Conservation (phyloP, 2,113 vertebrate genomes). For the Lanius collurio region DNA sequence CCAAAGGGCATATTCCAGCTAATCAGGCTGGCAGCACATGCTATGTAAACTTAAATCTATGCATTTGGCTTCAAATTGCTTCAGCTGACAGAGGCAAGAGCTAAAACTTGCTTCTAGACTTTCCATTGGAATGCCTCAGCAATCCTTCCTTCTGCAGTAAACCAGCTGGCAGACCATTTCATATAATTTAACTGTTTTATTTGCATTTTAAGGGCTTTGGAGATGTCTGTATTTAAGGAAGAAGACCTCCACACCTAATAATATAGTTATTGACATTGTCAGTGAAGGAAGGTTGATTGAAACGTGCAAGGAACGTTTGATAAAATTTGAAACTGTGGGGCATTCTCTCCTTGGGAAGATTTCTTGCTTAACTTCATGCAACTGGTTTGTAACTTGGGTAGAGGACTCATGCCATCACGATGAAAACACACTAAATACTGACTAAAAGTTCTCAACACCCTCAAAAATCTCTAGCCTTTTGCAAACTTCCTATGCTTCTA, state of each 20-base stretch:
- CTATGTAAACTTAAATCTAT: background rate
- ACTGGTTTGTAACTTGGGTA: background rate
- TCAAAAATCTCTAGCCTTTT: background rate
- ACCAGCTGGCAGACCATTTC: background rate
- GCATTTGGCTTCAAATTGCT: background rate
- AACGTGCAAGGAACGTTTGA: background rate
- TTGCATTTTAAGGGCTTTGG: background rate
- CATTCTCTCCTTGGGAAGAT: background rate
- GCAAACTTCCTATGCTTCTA: background rate
- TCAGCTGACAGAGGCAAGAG: background rate
- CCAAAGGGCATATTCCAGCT: background rate
- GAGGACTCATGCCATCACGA: background rate
- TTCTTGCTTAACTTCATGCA: background rate
- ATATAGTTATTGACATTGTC: background rate
- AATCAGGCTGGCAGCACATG: background rate
- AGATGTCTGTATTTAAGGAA: background rate
- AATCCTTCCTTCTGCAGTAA: background rate
- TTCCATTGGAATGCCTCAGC: background rate
- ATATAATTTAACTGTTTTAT: background rate
- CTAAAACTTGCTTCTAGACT: background rate
- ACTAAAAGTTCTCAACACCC: background rate
- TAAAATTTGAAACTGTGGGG: background rate
- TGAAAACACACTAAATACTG: background rate
- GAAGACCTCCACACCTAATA: background rate
- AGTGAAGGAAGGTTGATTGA: background rate